Evolutionary conservation across 2,888 invertebrate species (phyloP), one percentile per base, ranked within the genome.

Genomic region (Leptopterna dolabrata): DNA sequence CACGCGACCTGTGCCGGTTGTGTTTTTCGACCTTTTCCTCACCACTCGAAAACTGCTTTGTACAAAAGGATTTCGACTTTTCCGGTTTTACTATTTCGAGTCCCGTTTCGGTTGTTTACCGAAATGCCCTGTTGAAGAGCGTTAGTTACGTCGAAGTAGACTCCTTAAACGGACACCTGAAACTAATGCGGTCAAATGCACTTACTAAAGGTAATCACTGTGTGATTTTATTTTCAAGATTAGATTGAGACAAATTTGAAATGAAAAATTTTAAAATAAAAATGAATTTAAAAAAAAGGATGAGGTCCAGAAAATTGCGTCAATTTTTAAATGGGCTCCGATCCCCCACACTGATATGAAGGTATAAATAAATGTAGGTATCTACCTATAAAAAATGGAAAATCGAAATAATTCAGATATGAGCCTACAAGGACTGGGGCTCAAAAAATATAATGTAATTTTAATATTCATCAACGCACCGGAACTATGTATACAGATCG

Each of bases 151-250:
- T 73, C 0, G 0, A 85, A 85, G 85, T 85, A 85, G 85, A 85
- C 73, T 45, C 85, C n/a, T n/a, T n/a, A 85, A 76, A 85, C 43
- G 85, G 73, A 85, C 85, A 85, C 73, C 85, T 85, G 85, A 73
- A 83, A 47, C 36, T 36, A 73, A 85, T 24, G 14, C 24, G 30
- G 47, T 81, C 51, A 19, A 47, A 73, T 45, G 85, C 85, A 85
- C 85, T 85, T 85, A 85, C 76, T 85, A 36, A 24, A 41, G 55
- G 85, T 85, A 85, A 85, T 85, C 85, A 85, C 85, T 85, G 85
- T 85, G 85, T 85, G 85, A 85, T 85, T 85, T 85, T 29, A 55
- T 85, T 71, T 76, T 85, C 19, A 81, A 81, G 24, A 51, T 47
- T 83, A 29, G 24, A 19, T 76, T 85, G 27, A 55, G 1, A n/a